Conservation (phyloP, 2,113 vertebrate genomes). For the Phalacrocorax brasilianus region DNA sequence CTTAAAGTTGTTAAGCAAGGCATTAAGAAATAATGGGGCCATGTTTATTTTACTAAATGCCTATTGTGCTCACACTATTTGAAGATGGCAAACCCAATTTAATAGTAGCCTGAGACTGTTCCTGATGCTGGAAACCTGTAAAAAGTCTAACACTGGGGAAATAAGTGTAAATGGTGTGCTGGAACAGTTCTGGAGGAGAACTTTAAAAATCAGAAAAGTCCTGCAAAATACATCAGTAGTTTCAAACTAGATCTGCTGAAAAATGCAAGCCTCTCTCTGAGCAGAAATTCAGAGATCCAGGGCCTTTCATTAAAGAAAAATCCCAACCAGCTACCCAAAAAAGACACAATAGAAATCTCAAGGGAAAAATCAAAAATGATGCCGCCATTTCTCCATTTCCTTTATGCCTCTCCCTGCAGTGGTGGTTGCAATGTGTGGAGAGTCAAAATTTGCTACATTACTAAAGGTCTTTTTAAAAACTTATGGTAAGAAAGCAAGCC, state of each 20-base stretch:
- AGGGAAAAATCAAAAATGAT: not conserved
- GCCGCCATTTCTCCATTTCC: not conserved
- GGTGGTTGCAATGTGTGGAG: not conserved
- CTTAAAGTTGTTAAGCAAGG: constrained; percentile 74
- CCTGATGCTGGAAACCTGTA: not conserved
- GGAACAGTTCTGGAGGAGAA: not conserved
- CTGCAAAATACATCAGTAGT: not conserved
- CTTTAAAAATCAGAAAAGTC: not conserved
- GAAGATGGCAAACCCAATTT: constrained; percentile 64
- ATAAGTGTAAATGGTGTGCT: not conserved
- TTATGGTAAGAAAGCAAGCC: not conserved
- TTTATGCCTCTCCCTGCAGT: not conserved
- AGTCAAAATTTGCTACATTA: not conserved
- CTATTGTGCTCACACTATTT: constrained; percentile 48
- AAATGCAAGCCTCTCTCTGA: not conserved
- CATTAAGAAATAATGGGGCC: constrained; percentile 75
- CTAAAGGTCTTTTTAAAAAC: not conserved
- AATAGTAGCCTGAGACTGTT: not conserved
- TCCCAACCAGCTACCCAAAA: not conserved
- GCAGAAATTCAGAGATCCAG: not conserved
- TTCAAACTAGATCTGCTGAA: not conserved
- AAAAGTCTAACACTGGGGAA: not conserved
- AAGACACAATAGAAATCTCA: not conserved
- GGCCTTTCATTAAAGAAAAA: not conserved
- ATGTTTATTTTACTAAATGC: constrained; percentile 76